Percentiles rank a stretch among this genome's conserved stretches.
These are phyloP conservation scores for Todus mexicanus DNA, from an alignment of 2,797 vertebrate genomes.

Conservation along the genomic window DNA sequence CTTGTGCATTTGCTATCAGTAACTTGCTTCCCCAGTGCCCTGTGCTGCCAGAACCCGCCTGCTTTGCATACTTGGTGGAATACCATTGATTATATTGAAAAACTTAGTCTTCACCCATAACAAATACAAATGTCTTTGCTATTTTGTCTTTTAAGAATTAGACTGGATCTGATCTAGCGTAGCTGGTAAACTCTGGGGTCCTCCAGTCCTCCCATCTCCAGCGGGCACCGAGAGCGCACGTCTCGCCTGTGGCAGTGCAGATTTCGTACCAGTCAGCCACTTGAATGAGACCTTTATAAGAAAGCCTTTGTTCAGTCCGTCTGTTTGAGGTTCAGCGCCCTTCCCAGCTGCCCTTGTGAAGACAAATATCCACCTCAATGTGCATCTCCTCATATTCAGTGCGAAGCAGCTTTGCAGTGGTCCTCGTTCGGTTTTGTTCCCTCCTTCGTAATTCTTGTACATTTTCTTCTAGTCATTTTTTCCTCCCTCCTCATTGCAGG, in stretches of 20 bases:
- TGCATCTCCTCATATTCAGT: not conserved
- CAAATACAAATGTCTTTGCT: not conserved
- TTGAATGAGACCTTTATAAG: constrained; percentile 29
- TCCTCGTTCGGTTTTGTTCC: not conserved
- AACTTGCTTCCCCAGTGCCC: not conserved
- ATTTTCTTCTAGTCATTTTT: not conserved
- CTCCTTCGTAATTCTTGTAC: not conserved
- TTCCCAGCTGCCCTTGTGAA: constrained; percentile 32
- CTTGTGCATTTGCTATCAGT: not conserved
- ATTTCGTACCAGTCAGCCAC: constrained; percentile 4
- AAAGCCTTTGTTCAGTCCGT: not conserved
- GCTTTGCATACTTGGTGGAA: not conserved
- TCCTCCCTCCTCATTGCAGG: not conserved
- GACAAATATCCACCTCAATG: not conserved
- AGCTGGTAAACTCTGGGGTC: not conserved
- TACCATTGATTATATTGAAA: not conserved
- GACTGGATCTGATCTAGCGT: not conserved
- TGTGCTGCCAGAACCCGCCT: not conserved
- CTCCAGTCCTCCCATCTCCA: not conserved
- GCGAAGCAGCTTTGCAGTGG: not conserved
- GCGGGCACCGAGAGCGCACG: not conserved
- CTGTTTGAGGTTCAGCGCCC: constrained; percentile 16
- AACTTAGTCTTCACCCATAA: not conserved
- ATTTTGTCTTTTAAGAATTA: not conserved
- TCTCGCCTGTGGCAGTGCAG: not conserved